Evolutionary conservation across 2,888 invertebrate species (phyloP).

Genomic region (Eupithecia dodoneata): DNA sequence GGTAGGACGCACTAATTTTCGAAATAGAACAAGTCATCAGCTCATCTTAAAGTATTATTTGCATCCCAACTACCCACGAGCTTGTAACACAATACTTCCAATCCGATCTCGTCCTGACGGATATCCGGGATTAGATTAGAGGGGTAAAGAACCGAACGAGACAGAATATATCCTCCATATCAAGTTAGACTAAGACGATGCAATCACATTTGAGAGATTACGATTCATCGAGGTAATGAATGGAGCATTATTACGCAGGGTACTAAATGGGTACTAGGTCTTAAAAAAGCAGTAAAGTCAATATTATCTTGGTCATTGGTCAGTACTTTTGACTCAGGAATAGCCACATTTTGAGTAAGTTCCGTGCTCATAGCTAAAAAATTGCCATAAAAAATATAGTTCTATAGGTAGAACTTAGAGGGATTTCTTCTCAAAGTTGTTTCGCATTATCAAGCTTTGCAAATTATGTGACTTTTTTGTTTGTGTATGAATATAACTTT

Average conservation of each 20-base stretch:
- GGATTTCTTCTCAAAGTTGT: neutral
- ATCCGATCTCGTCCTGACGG: constrained; percentile 69
- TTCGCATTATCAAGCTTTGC: neutral
- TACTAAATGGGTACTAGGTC: constrained; percentile 47
- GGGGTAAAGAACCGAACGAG: constrained; percentile 79
- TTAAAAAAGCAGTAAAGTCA: neutral
- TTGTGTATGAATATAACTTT: neutral
- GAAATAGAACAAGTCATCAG: neutral
- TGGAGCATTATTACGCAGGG: constrained; percentile 81
- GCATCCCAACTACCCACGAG: neutral
- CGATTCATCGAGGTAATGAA: constrained; percentile 83
- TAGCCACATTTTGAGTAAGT: neutral
- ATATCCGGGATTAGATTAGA: constrained; percentile 83
- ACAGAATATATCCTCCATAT: constrained; percentile 54
- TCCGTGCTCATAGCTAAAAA: neutral
- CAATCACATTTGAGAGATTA: constrained; percentile 82
- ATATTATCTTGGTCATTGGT: neutral
- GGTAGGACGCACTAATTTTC: neutral
- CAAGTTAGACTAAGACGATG: constrained; percentile 63
- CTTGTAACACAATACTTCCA: constrained; percentile 30
- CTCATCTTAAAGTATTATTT: neutral
- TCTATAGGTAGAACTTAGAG: neutral
- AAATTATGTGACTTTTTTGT: neutral
- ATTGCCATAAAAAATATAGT: too few relatives aligned
- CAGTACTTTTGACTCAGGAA: neutral